Conservation (phyloP, 2,888 invertebrate genomes). For the Amblyteles armatorius region DNA sequence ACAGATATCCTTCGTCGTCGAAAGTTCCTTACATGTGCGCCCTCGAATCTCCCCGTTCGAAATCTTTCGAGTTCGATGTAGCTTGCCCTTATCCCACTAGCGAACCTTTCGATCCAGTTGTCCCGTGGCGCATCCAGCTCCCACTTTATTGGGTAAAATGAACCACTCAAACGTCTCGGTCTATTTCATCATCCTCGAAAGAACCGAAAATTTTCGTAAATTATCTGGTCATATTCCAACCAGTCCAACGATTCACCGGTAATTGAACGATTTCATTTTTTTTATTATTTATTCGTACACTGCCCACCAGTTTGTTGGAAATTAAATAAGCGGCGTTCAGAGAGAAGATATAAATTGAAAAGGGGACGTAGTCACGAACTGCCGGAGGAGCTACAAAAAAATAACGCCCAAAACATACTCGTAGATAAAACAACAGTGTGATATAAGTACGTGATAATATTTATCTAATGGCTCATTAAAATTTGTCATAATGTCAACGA, state of each 20-base stretch:
- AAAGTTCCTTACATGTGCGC: constrained; percentile 30
- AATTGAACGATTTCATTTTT: constrained; percentile 14
- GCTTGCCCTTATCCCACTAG: constrained; percentile 24
- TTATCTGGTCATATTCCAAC: constrained; percentile 42
- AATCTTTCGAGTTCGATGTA: constrained; percentile 50
- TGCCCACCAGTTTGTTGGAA: not conserved
- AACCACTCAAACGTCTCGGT: constrained; percentile 58
- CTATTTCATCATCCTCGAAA: constrained; percentile 45
- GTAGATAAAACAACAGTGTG: constrained; percentile 28
- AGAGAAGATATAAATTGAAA: constrained; percentile 9
- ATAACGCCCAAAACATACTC: constrained; percentile 9
- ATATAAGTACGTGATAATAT: constrained; percentile 55
- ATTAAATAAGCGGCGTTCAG: not conserved
- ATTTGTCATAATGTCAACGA: constrained; percentile 57
- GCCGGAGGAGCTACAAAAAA: constrained; percentile 12
- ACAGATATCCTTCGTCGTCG: constrained; percentile 58
- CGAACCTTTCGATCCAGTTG: constrained; percentile 46
- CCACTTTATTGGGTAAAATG: constrained; percentile 64
- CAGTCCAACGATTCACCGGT: constrained; percentile 12
- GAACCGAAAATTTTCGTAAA: constrained; percentile 48
- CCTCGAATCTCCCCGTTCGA: constrained; percentile 33
- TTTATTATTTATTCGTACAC: not conserved
- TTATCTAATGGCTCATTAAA: constrained; percentile 59
- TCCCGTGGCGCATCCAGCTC: constrained; percentile 48
- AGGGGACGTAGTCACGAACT: constrained; percentile 21